phyloP scores from a whole-genome alignment of 2,113 vertebrate genomes.

The Podocnemis expansa region DNA sequence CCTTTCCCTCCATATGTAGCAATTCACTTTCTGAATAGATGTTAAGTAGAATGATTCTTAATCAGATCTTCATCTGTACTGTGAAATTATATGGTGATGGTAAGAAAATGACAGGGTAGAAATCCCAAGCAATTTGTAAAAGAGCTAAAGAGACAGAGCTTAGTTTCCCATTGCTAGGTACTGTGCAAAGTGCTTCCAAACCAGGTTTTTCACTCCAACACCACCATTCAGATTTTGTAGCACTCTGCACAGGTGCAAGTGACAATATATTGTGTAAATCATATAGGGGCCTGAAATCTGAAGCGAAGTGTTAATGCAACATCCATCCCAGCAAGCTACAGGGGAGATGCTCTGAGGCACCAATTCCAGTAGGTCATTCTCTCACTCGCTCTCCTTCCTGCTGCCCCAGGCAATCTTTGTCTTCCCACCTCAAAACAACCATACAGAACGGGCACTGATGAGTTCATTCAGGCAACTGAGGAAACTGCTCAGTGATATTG shows the following conservation, averaged over 20 bases:
- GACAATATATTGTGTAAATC: neutral
- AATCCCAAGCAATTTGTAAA: neutral
- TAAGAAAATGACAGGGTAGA: neutral
- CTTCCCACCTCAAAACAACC: neutral
- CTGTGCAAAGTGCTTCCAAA: neutral
- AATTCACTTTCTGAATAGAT: neutral
- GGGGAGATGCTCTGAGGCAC: neutral
- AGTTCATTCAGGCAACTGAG: neutral
- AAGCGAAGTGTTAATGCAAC: neutral
- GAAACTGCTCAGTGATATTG: neutral
- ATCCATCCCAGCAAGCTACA: neutral
- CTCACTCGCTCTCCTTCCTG: too few species aligned
- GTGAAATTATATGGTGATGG: rapidly evolving
- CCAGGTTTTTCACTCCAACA: neutral
- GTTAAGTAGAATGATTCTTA: neutral
- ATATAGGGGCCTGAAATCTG: neutral
- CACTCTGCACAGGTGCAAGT: neutral
- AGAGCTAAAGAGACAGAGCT: neutral
- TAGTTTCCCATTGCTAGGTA: neutral
- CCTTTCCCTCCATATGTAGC: neutral
- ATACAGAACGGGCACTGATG: neutral
- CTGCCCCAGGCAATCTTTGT: neutral
- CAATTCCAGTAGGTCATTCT: too few species aligned
- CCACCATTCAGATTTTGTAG: neutral
- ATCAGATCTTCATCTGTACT: neutral